phyloP scores from a whole-genome alignment of 2,113 vertebrate genomes.

The Chitala chitala region DNA sequence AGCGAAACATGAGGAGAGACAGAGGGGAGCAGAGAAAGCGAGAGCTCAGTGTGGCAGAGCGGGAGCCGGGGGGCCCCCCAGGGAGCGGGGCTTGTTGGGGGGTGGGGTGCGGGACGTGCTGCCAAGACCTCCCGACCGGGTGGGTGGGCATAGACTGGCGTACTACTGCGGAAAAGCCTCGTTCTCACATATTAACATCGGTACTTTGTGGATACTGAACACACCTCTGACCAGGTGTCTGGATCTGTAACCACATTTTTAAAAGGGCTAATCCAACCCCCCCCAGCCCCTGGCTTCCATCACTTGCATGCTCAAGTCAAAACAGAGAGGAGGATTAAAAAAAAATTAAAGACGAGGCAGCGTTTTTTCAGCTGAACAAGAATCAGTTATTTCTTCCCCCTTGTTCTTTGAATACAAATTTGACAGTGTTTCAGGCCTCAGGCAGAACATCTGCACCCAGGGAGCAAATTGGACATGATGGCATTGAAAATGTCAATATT shows the following conservation, averaged over 20 bases:
- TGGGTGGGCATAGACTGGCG: slow-evolving; percentile 50
- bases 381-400: slow-evolving; percentile 10
- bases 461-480: background rate
- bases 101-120: slow-evolving; percentile 61
- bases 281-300: too few species aligned
- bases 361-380: slow-evolving; percentile 50
- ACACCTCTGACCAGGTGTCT: slow-evolving; percentile 47
- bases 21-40: slow-evolving; percentile 65
- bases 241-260: slow-evolving; percentile 57
- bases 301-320: too few species aligned
- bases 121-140: slow-evolving; percentile 66
- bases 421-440: background rate
- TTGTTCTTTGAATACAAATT: background rate
- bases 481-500: slow-evolving; percentile 20
- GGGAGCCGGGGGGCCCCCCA: slow-evolving; percentile 57
- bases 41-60: slow-evolving; percentile 63
- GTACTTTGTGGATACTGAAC: background rate
- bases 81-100: too few species aligned
- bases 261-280: slow-evolving; percentile 57
- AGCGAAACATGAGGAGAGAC: slow-evolving; percentile 54
- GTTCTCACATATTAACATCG: slow-evolving; percentile 43
- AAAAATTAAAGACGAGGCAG: background rate
- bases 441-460: background rate
- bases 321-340: too few species aligned
- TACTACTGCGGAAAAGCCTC: slow-evolving; percentile 53